A percentile compares a stretch with the other conserved stretches of the same genome.
Conservation (phyloP, 2,113 vertebrate species). For the Percopsis transmontana region DNA sequence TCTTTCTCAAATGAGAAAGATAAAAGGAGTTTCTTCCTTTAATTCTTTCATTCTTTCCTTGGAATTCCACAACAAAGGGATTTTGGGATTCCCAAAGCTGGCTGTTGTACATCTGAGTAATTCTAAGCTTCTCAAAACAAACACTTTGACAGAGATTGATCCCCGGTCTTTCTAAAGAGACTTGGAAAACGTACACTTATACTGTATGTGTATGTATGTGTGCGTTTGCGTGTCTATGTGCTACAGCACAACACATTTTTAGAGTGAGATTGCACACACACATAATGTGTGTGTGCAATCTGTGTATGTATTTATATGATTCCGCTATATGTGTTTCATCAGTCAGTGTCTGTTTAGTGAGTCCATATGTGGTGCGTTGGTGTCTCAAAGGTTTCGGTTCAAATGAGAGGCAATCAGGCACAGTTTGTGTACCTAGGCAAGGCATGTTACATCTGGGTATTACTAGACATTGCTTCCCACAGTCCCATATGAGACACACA, state of each 20-base stretch:
- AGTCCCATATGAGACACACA: constrained; percentile 10
- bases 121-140: constrained; percentile 43
- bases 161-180: constrained; percentile 12
- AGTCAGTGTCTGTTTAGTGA: constrained; percentile 25
- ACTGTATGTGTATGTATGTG: constrained; percentile 7
- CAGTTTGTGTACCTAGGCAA: constrained; percentile 67
- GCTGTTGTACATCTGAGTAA: constrained; percentile 11
- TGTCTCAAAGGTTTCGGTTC: constrained; percentile 45
- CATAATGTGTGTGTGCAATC: not conserved
- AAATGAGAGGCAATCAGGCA: constrained; percentile 66
- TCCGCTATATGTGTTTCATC: no score
- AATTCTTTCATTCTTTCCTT: not conserved
- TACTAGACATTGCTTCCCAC: constrained; percentile 49
- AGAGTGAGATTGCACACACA: no score
- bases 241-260: no score
- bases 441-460: constrained; percentile 49
- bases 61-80: constrained; percentile 18
- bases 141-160: constrained; percentile 28
- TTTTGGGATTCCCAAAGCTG: constrained; percentile 1
- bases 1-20: no score
- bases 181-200: not conserved
- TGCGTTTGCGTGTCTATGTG: not conserved
- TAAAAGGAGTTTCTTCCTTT: not conserved
- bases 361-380: constrained; percentile 25
- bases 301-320: not conserved